These are phyloP conservation scores for Trinorchestia longiramus DNA, from an alignment of 1,140 invertebrate species.

Conservation along the genomic window DNA sequence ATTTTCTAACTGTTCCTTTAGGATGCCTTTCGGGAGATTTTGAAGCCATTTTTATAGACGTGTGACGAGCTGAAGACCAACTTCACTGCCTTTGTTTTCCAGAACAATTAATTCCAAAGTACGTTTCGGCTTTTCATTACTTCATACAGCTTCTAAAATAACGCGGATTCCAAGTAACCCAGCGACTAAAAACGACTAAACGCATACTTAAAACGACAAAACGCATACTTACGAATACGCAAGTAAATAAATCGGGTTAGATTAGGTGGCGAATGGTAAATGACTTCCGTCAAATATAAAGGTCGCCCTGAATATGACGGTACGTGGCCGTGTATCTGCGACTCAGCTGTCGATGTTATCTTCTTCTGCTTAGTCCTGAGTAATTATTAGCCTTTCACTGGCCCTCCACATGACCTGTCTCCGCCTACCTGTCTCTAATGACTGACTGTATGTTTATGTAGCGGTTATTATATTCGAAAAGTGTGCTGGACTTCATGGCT, in stretches of 20 bases:
- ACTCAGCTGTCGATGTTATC: neutral
- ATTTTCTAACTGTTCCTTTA: no score
- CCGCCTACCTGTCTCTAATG: neutral
- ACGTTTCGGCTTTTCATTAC: no score
- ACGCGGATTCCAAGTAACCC: no score
- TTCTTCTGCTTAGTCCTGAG: neutral
- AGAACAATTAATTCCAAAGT: no score
- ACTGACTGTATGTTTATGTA: neutral
- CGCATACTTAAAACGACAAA: no score
- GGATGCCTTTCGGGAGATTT: no score
- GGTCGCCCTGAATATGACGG: neutral
- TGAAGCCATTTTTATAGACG: no score
- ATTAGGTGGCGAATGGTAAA: neutral
- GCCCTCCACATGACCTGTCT: neutral
- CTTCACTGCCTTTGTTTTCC: no score
- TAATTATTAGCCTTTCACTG: neutral
- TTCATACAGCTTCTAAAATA: no score
- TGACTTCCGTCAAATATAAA: neutral
- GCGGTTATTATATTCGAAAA: neutral
- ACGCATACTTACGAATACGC: no score
- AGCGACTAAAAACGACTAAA: no score
- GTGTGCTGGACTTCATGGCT: neutral
- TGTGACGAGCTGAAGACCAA: no score
- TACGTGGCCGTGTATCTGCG: neutral
- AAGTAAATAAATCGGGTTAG: neutral